Evolutionary conservation across 2,797 vertebrate species (phyloP).

Genomic region (Enteromius mattozi): DNA sequence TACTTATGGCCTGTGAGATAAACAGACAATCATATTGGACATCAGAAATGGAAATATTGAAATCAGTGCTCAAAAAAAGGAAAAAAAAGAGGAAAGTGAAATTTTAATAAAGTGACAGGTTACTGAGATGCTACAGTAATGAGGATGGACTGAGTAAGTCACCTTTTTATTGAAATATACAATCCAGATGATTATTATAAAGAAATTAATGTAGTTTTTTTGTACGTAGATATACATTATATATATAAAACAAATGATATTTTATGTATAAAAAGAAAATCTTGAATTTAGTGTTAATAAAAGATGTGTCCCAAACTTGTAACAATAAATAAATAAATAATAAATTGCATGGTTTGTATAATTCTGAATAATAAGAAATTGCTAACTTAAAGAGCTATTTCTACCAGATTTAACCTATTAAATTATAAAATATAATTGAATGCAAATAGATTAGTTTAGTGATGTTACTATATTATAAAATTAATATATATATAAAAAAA

Average conservation of each 20-base stretch:
- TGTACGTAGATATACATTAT: neutral
- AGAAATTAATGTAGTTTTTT: neutral
- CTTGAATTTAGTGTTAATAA: neutral
- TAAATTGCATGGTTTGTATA: neutral
- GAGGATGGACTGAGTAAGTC: slow-evolving; percentile 29
- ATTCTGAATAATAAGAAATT: neutral
- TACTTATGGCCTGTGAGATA: slow-evolving; percentile 34
- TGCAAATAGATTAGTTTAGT: neutral
- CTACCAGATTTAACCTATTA: neutral
- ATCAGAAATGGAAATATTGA: slow-evolving; percentile 20
- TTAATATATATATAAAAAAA: too few relatives aligned
- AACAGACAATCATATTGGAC: slow-evolving; percentile 37
- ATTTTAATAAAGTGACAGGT: slow-evolving; percentile 34
- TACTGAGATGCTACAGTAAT: slow-evolving; percentile 52
- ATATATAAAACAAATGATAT: neutral
- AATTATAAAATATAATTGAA: neutral
- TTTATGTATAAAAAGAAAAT: neutral
- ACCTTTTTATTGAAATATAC: slow-evolving; percentile 48
- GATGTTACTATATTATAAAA: neutral
- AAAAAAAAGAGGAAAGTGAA: neutral
- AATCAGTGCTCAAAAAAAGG: slow-evolving; percentile 1
- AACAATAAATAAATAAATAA: neutral
- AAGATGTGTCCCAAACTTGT: neutral
- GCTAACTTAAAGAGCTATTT: neutral
- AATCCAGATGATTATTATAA: neutral